Percentiles rank a stretch among this genome's conserved stretches.
These are phyloP conservation scores for Prostheceraeus crozeri DNA, from an alignment of 2,888 invertebrate species.

Conservation along the genomic window DNA sequence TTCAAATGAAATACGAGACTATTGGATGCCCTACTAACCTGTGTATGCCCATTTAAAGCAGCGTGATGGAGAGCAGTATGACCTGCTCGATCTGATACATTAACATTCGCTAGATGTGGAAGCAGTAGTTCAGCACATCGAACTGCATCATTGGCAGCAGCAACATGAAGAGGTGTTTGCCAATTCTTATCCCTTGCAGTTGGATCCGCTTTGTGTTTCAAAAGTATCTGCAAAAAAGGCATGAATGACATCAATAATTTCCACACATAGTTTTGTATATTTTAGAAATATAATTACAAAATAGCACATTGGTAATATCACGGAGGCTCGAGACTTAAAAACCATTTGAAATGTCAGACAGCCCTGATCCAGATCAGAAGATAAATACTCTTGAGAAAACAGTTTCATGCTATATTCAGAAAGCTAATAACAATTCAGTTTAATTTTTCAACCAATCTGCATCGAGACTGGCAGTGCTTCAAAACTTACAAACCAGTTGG, in stretches of 20 bases:
- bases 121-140: slow-evolving; percentile 61
- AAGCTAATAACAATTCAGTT: too few relatives aligned
- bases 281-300: too few relatives aligned
- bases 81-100: slow-evolving; percentile 62
- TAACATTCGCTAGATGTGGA: slow-evolving; percentile 59
- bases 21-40: too few relatives aligned
- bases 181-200: slow-evolving; percentile 63
- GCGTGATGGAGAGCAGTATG: slow-evolving; percentile 65
- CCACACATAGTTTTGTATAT: neutral
- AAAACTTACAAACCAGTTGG: too few relatives aligned
- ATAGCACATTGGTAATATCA: too few relatives aligned
- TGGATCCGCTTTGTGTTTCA: slow-evolving; percentile 62
- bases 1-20: neutral
- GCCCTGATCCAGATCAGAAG: too few relatives aligned
- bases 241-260: neutral
- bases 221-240: slow-evolving; percentile 57
- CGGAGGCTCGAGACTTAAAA: too few relatives aligned
- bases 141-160: slow-evolving; percentile 63
- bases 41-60: slow-evolving; percentile 62
- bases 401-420: too few relatives aligned
- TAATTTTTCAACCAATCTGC: too few relatives aligned
- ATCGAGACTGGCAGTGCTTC: too few relatives aligned
- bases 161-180: slow-evolving; percentile 63
- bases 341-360: too few relatives aligned
- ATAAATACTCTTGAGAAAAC: too few relatives aligned